Conservation (phyloP, 1,140 invertebrate species). For the Paralvinella palmiformis region DNA sequence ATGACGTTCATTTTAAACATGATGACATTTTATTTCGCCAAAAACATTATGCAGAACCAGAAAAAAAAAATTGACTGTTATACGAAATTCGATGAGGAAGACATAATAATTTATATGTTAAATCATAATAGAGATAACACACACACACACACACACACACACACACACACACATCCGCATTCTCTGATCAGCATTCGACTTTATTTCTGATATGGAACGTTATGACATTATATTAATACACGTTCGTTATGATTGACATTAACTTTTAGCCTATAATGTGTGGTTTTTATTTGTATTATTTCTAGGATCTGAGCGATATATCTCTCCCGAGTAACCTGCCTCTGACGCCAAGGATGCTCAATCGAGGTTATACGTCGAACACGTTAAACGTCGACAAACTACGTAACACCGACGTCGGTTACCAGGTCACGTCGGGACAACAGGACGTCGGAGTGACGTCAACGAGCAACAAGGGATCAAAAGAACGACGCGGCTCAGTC, state of each 20-base stretch:
- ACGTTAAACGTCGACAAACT: background rate
- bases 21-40: too few species aligned
- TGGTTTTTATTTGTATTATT: too few species aligned
- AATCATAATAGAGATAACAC: background rate
- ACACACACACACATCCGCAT: background rate
- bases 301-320: constrained; percentile 36
- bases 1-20: too few species aligned
- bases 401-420: background rate
- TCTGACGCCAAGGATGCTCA: constrained; percentile 34
- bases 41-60: too few species aligned
- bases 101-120: too few species aligned
- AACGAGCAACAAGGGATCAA: background rate
- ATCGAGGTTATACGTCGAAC: background rate
- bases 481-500: background rate
- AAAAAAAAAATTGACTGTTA: too few species aligned
- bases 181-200: background rate
- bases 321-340: constrained; percentile 36
- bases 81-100: too few species aligned
- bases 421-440: background rate
- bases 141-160: background rate
- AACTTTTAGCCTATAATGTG: too few species aligned
- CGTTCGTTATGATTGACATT: too few species aligned
- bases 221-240: too few species aligned
- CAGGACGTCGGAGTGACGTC: background rate
- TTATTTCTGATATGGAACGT: background rate